These are phyloP conservation scores for Brachypalpus laphriformis DNA, from an alignment of 2,888 invertebrate genomes.

Conservation along the genomic window DNA sequence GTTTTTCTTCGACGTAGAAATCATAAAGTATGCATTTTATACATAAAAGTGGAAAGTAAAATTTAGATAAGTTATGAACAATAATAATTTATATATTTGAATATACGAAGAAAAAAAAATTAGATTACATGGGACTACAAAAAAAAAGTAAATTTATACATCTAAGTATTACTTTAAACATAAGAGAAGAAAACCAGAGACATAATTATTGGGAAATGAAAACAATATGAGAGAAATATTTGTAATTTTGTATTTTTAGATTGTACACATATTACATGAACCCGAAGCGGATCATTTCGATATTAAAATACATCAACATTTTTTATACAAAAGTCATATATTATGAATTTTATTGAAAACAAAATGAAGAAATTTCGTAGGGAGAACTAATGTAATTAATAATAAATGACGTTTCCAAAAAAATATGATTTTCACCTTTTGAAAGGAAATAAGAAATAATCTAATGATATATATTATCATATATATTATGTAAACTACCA, in stretches of 20 bases:
- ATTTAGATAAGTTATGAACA: slow-evolving; percentile 58
- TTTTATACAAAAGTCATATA: slow-evolving; percentile 71
- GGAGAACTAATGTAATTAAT: slow-evolving; percentile 45
- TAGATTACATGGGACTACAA: slow-evolving; percentile 67
- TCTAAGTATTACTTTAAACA: slow-evolving; percentile 62
- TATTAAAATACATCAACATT: slow-evolving; percentile 62
- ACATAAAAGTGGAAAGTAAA: slow-evolving; percentile 35
- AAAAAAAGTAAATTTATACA: slow-evolving; percentile 43
- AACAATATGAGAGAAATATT: slow-evolving; percentile 58
- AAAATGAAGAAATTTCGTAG: slow-evolving; percentile 48
- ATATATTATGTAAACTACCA: slow-evolving; percentile 69
- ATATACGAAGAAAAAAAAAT: slow-evolving; percentile 50
- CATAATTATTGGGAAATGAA: slow-evolving; percentile 53
- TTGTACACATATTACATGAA: slow-evolving; percentile 68
- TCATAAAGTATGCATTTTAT: slow-evolving; percentile 37
- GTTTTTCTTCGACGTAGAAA: slow-evolving; percentile 41
- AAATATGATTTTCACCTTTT: slow-evolving; percentile 44
- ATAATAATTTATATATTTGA: slow-evolving; percentile 69
- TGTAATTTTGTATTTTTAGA: slow-evolving; percentile 74
- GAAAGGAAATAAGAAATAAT: slow-evolving; percentile 45
- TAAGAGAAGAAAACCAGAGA: slow-evolving; percentile 53
- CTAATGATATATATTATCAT: slow-evolving; percentile 51
- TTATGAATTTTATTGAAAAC: slow-evolving; percentile 62
- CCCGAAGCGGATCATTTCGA: slow-evolving; percentile 57
- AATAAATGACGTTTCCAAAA: slow-evolving; percentile 52